These are phyloP conservation scores for Protobothrops mucrosquamatus DNA, from an alignment of 2,113 vertebrate species.

Conservation along the genomic window DNA sequence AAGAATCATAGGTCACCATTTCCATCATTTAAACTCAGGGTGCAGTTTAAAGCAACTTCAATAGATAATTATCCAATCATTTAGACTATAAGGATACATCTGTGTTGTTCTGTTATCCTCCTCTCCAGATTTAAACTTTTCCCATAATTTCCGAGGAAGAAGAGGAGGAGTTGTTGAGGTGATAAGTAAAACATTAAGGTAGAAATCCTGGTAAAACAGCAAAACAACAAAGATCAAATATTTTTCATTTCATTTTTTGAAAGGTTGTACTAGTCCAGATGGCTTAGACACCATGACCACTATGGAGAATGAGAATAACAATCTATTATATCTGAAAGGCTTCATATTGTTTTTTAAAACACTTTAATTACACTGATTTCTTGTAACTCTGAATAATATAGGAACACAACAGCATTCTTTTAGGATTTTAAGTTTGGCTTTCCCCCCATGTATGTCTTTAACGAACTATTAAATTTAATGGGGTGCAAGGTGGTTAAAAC, in stretches of 20 bases:
- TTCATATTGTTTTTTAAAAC: neutral
- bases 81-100: neutral
- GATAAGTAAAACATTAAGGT: neutral
- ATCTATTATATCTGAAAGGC: neutral
- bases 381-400: neutral
- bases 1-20: neutral
- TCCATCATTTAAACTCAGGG: neutral
- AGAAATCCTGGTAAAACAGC: neutral
- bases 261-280: neutral
- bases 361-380: neutral
- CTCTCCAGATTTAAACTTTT: neutral
- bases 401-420: neutral
- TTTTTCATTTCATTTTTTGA: neutral
- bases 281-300: neutral
- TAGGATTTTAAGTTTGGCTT: neutral
- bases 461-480: neutral
- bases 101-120: neutral
- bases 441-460: neutral
- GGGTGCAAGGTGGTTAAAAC: neutral
- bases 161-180: no score
- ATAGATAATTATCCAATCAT: neutral
- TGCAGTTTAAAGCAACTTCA: neutral
- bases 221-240: neutral
- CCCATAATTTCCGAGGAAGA: neutral
- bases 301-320: neutral